Base-by-base conservation (phyloP, 2,888 invertebrate genomes). In the Plebejus melissa region DNA sequence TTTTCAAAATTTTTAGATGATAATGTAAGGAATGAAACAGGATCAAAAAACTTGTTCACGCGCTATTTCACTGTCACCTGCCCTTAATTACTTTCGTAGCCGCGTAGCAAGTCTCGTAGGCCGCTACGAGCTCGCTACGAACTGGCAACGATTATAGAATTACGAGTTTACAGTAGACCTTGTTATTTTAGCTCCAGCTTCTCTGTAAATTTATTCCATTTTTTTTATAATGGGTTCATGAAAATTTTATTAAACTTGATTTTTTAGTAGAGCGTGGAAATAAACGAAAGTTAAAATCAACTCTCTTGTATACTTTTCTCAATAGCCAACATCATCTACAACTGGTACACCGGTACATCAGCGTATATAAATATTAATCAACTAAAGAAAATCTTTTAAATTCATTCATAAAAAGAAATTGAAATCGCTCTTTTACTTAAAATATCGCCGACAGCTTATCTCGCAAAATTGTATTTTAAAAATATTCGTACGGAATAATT, bases 401-500 rank as follows among this genome's bases (percentile, higher is more conserved):
- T 58, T n/a, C 7, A n/a, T 58, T 4, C 58, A 6, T n/a, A 58
- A 58, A 58, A 58, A 58, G 16, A 60, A 60, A 60, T 60, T 65
- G 32, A 32, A 32, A 60, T 60, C 60, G 28, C 60, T 58, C 58
- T 60, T 28, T 22, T 60, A 28, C 22, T 58, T 60, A 60, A 60
- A 60, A 65, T 60, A 65, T 65, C 32, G 32, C 65, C 65, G 32
- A 16, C 28, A 36, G 65, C 32, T 65, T 65, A 65, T 65, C 28
- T 65, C 65, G 60, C 4, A 65, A 32, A 32, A 65, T 65, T 65
- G 32, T 65, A 32, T 32, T 13, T 65, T 65, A 4, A 13, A 65
- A 65, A 65, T 65, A 65, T 65, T 32, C 32, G 13, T 13, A 32
- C 65, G 32, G 65, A 65, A 65, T 36, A 65, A 60, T 60, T 28